Evolutionary conservation across 2,113 vertebrate genomes (phyloP), one percentile per base, ranked within the genome.

Genomic region (Charadrius vociferus): DNA sequence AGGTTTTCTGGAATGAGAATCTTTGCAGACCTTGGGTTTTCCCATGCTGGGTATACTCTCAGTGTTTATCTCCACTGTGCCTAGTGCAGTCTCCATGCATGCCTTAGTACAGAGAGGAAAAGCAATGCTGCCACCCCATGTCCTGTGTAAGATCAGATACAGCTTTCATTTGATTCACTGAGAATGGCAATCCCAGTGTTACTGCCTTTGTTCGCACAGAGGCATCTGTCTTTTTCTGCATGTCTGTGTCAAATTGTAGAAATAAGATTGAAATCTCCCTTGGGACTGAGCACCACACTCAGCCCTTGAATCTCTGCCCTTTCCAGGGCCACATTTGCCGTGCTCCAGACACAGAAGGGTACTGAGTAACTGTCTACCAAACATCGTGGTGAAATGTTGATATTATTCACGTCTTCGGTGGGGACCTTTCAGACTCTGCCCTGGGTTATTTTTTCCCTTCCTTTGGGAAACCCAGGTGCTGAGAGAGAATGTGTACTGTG

Each of bases 401-500:
- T 1, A 0, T 59, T 58, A 50, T 22, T 71, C 32, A 32, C 24
- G 3, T 37, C 23, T 72, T 85, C 41, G 32, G 14, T 0, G 1
- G 16, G 9, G 3, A 52, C 21, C 3, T 86, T 72, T 80, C 43
- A 82, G 14, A 49, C 17, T 81, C 49, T 88, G 65, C 39, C 23
- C 6, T 0, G 3, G 4, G 3, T 55, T 85, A 43, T 63, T 90
- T 90, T 70, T 91, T 70, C 11, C 8, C 36, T 73, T 75, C 18
- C 18, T 26, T 36, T 94, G 43, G 43, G 62, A 82, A 90, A 47
- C 34, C 23, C 14, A 39, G 6, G 5, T 87, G n/a, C 79, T 74
- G 26, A 79, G 52, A 55, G 27, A 59, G 32, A 37, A 63, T 23
- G 19, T 77, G 11, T 81, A 11, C 16, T 59, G 34, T 14, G 16